phyloP scores from a whole-genome alignment of 2,113 vertebrate genomes.

The Prochilodus magdalenae region DNA sequence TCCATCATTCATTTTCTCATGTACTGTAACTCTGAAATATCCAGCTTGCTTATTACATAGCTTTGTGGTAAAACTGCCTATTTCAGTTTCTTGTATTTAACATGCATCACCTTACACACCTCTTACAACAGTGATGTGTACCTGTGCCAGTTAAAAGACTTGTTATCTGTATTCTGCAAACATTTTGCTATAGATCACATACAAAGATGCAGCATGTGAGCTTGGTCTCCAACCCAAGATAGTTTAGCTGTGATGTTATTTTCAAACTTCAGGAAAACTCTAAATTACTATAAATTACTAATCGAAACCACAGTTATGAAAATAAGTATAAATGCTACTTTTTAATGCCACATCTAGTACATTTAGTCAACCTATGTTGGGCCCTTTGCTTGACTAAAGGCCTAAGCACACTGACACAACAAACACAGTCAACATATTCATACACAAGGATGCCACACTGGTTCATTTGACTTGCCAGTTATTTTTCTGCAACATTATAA shows the following conservation, averaged over 20 bases:
- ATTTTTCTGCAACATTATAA: neutral
- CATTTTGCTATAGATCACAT: neutral
- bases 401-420: neutral
- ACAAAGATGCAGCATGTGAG: neutral
- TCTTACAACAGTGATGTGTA: neutral
- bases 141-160: neutral
- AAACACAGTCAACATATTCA: neutral
- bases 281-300: slow-evolving; percentile 21
- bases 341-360: slow-evolving; percentile 21
- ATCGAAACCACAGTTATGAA: slow-evolving; percentile 1
- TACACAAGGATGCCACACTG: neutral
- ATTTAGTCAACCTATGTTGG: slow-evolving; percentile 55
- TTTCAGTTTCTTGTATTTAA: neutral
- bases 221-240: neutral
- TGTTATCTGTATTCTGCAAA: neutral
- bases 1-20: too few relatives aligned
- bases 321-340: slow-evolving; percentile 7
- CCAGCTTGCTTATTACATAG: neutral
- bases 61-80: neutral
- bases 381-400: slow-evolving; percentile 58
- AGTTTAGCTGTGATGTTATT: neutral
- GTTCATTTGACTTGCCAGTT: neutral
- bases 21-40: too few relatives aligned
- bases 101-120: neutral
- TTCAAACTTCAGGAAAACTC: neutral